Percentiles rank a stretch among this genome's conserved stretches.
These are phyloP conservation scores for Anoplius nigerrimus DNA, from an alignment of 2,888 invertebrate species.

Conservation along the genomic window DNA sequence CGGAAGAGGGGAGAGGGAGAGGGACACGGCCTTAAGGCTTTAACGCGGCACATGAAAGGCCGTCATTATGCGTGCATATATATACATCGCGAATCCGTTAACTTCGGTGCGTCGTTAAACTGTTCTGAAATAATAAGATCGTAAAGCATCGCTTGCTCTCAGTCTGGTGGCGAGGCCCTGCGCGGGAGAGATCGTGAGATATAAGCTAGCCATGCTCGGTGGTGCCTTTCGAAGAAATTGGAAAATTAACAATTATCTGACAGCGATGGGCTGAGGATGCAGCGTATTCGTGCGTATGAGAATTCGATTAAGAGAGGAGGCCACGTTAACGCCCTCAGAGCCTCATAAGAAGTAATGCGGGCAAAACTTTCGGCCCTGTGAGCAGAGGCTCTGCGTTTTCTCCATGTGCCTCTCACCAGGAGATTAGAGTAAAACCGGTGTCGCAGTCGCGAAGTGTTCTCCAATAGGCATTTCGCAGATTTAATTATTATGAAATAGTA, in stretches of 20 bases:
- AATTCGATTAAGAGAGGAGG: too few relatives aligned
- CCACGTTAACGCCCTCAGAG: too few relatives aligned
- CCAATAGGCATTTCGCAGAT: too few relatives aligned
- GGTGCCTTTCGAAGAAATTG: conserved; percentile 2
- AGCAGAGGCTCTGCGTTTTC: too few relatives aligned
- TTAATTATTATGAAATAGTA: too few relatives aligned
- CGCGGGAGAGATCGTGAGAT: too few relatives aligned
- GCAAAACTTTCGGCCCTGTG: too few relatives aligned
- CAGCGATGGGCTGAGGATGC: not conserved
- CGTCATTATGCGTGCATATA: conserved; percentile 28
- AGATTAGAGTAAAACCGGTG: too few relatives aligned
- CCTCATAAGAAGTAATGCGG: too few relatives aligned
- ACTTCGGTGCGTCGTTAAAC: conserved; percentile 28
- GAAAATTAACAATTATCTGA: conserved; percentile 4
- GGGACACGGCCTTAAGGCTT: conserved; percentile 29
- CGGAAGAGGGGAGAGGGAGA: conserved; percentile 5
- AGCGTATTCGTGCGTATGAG: too few relatives aligned
- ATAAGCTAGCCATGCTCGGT: not conserved
- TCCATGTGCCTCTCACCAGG: too few relatives aligned
- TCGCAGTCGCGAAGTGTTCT: too few relatives aligned
- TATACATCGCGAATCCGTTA: conserved; percentile 33
- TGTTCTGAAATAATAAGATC: conserved; percentile 25
- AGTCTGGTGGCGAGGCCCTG: not conserved
- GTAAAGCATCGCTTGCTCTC: conserved; percentile 19
- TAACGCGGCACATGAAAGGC: conserved; percentile 22